phyloP scores from a whole-genome alignment of 30 jellyfish, hydroid and myxozoan genomes.

The Hydra vulgaris region DNA sequence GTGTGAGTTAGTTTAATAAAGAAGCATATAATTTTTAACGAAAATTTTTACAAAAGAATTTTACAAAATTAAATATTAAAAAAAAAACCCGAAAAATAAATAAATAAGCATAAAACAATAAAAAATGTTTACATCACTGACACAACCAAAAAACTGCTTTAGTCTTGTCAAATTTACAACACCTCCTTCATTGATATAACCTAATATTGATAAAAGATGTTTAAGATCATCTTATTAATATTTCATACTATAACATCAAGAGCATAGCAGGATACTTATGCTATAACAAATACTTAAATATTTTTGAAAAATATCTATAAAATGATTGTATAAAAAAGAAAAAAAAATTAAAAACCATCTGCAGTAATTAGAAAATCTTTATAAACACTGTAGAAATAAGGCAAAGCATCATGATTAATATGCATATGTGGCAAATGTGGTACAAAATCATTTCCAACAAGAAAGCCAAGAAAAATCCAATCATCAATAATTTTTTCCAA shows the following conservation, averaged over 20 bases:
- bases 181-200: conserved; percentile 77
- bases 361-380: conserved; percentile 65
- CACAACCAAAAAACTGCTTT: conserved; percentile 39
- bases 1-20: too few relatives aligned
- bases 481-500: conserved; percentile 85
- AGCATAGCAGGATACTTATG: too few relatives aligned
- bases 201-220: conserved; percentile 2
- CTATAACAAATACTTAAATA: too few relatives aligned
- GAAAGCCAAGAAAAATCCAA: conserved; percentile 88
- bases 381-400: conserved; percentile 50
- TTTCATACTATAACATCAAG: too few relatives aligned
- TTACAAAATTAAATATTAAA: too few relatives aligned
- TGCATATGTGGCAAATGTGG: conserved; percentile 93
- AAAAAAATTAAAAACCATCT: conserved; percentile 54
- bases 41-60: neutral
- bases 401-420: conserved; percentile 87
- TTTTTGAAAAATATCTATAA: neutral
- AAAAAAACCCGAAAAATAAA: too few relatives aligned
- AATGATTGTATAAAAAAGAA: neutral
- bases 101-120: too few relatives aligned
- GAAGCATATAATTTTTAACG: too few relatives aligned
- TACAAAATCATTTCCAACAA: conserved; percentile 93
- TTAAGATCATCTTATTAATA: neutral
- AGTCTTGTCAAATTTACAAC: conserved; percentile 37
- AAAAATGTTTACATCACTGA: conserved; percentile 44